Evolutionary conservation across 2,797 vertebrate genomes (phyloP).

Genomic region (Sebastes cheni): DNA sequence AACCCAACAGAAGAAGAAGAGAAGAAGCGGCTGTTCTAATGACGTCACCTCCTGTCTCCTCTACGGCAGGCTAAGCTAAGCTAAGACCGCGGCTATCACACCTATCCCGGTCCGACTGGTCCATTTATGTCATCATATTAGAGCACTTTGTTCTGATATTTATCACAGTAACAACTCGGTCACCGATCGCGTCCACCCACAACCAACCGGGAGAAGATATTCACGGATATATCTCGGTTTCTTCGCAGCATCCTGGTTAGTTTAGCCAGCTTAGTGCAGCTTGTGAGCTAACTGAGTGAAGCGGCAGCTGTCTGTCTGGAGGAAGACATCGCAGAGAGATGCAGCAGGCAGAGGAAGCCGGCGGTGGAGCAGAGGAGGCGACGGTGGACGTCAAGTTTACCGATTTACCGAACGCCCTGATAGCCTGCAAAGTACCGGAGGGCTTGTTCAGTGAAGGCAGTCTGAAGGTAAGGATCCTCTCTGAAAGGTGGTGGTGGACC

Average conservation of each 20-base stretch:
- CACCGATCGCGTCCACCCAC: no score
- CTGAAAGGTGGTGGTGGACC: no score
- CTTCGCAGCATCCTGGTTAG: conserved; percentile 12
- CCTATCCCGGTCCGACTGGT: background rate
- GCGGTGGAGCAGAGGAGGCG: conserved; percentile 59
- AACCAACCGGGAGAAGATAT: no score
- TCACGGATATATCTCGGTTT: no score
- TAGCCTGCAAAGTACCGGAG: conserved; percentile 81
- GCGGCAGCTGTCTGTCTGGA: no score
- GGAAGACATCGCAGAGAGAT: conserved; percentile 37
- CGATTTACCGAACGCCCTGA: conserved; percentile 80
- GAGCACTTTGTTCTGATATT: background rate
- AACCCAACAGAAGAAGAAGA: no score
- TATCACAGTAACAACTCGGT: background rate
- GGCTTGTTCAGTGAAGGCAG: conserved; percentile 72
- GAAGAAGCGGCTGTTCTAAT: background rate
- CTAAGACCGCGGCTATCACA: background rate
- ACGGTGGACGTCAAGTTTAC: conserved; percentile 80
- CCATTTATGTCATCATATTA: background rate
- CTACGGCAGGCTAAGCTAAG: conserved; percentile 11
- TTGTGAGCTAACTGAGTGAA: conserved; percentile 8
- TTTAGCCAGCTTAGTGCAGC: conserved; percentile 26
- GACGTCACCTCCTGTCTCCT: conserved; percentile 62
- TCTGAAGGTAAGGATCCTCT: conserved; percentile 66
- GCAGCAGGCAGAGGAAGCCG: conserved; percentile 64